Evolutionary conservation across 1,140 invertebrate genomes (phyloP), one percentile per base, ranked within the genome.

Genomic region (Seison nebaliae): DNA sequence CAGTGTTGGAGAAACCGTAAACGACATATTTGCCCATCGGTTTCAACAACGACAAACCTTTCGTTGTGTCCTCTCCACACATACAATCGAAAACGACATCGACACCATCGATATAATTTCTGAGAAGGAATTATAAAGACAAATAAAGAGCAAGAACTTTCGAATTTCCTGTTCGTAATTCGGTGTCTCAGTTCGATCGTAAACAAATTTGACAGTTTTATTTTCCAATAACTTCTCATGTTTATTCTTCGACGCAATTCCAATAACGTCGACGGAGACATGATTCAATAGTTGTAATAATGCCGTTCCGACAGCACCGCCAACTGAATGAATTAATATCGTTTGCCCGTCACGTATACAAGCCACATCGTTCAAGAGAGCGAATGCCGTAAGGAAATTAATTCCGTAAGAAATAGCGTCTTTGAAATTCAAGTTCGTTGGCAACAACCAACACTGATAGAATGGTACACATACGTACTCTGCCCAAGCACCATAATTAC

Each of bases 21-120:
- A 81, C 65, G 46, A 81, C 68, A 52, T 80, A 81, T 65, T 69
- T 72, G 51, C 78, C 78, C 70, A 80, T 73, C 0, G 77, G 76
- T 55, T 78, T 79, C 28, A 81, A 63, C 12, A 81, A 62, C 22
- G 65, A 66, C 48, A 79, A 74, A 23, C 76, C 75, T 49, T 71
- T 69, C 57, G 59, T 60, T 51, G 73, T 76, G 55, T 83, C 76
- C 46, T 81, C 76, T 7, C 76, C 76, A 52, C 73, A 76, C 24
- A 80, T 60, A 53, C 76, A 78, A 57, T 83, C 77, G 48, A 83
- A 57, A 11, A 81, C 73, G 24, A 80, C 69, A 49, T 81, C 75
- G 5, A 83, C 73, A 21, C 78, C 77, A 46, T 73, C 71, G 6
- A 73, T 65, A 4, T 65, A 65, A 19, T 73, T 57, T 59, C 71